These are phyloP conservation scores for Rhinogobio ventralis DNA, from an alignment of 2,797 vertebrate species.

Conservation along the genomic window DNA sequence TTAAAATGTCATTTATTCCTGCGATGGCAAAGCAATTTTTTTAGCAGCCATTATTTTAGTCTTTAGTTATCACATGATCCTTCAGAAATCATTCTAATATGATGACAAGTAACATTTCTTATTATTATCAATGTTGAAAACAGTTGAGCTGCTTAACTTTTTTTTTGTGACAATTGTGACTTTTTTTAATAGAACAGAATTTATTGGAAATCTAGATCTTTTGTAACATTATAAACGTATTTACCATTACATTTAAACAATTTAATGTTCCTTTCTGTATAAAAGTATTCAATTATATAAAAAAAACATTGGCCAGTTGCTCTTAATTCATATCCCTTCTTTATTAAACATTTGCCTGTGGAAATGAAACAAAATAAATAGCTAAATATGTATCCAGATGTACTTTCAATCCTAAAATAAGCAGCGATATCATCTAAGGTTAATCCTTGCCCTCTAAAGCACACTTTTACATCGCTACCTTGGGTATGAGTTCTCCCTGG, in stretches of 20 bases:
- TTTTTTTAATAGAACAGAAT: not conserved
- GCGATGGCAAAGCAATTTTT: not conserved
- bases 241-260: not conserved
- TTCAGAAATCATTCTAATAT: not conserved
- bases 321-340: not conserved
- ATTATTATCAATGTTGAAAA: not conserved
- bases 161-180: not conserved
- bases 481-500: not conserved
- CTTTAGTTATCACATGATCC: not conserved
- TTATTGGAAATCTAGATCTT: not conserved
- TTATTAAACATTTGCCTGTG: not conserved
- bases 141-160: not conserved
- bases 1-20: too few relatives aligned
- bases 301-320: not conserved
- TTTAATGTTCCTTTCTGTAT: not conserved
- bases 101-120: not conserved
- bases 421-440: not conserved
- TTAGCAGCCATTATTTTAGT: not conserved
- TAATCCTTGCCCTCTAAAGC: not conserved
- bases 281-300: not conserved
- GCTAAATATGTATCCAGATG: not conserved
- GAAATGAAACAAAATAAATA: not conserved
- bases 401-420: not conserved
- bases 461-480: not conserved
- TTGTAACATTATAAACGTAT: not conserved